These are phyloP conservation scores for Azemiops feae DNA, from an alignment of 2,113 vertebrate genomes.

Conservation along the genomic window DNA sequence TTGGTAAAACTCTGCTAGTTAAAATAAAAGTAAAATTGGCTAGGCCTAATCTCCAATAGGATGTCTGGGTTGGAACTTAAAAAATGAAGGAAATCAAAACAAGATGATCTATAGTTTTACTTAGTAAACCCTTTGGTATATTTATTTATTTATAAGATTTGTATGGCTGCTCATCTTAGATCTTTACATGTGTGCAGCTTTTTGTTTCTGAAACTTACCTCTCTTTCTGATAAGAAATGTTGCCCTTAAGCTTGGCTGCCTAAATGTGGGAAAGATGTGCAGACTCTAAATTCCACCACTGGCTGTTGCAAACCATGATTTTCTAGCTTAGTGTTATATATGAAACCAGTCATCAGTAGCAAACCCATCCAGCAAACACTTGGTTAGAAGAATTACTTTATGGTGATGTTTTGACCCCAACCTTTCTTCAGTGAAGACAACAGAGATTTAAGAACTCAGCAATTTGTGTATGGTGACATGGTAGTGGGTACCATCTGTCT, in stretches of 20 bases:
- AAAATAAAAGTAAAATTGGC: not conserved
- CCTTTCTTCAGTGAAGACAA: not conserved
- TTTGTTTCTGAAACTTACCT: not conserved
- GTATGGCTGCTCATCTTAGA: not conserved
- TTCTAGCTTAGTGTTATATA: not conserved
- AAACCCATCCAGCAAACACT: not conserved
- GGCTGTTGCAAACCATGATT: not conserved
- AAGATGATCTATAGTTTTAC: not conserved
- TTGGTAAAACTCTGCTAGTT: rapidly evolving
- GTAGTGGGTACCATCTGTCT: not conserved
- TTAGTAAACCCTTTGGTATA: not conserved
- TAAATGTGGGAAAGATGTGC: not conserved
- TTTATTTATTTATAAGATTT: not conserved
- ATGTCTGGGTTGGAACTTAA: not conserved
- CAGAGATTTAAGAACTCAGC: not conserved
- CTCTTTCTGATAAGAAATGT: not conserved
- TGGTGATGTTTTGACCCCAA: not conserved
- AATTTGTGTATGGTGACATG: not conserved
- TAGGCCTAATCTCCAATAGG: not conserved
- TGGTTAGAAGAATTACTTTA: not conserved
- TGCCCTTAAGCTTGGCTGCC: not conserved
- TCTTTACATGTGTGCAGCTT: not conserved
- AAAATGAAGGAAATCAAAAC: not conserved
- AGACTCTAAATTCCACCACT: not conserved
- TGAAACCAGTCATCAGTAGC: not conserved